Base-by-base conservation (phyloP, 2,888 invertebrate genomes). In the Azorinus chamasolen region DNA sequence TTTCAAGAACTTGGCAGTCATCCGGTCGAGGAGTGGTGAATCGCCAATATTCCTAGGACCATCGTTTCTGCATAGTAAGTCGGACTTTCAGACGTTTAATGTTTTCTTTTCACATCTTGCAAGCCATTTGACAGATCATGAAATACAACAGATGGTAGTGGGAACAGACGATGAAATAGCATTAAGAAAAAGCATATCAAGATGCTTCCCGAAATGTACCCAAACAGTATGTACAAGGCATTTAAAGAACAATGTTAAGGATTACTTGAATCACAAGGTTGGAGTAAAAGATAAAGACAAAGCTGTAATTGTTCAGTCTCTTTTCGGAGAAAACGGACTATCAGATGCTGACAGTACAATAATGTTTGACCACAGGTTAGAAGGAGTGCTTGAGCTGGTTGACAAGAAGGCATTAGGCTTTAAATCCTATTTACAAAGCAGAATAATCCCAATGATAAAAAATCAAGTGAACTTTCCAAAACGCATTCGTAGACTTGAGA, bases 201-300 rank as follows among this genome's bases (percentile, higher is more conserved):
- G 64, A 16, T 43, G 32, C 4, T 69, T 65, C 32, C 24, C 46
- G 16, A 25, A 45, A 32, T 12, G 46, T 22, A 45, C 64, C 24
- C 54, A 41, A 45, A 43, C 51, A 20, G 37, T 68, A 10, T 75
- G 75, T 24, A 69, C 59, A 1, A n/a, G 64, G 0, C 69, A 69
- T 69, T 27, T 69, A 12, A 69, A 64, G 18, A 45, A 65, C 24
- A 59, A 53, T 37, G 61, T 72, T 3, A 64, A 64, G 27, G 53
- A 72, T 22, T 72, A 64, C 20, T 27, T 72, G 4, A 39, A 14
- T 1, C 45, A 65, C 18, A 55, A 24, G 54, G 59, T 12, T 54
- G 48, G 8, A 25, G 53, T 14, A 27, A 46, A 16, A 8, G 22
- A 51, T 16, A 24, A 24, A 51, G 25, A 24, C 25, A 51, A 24